These are phyloP conservation scores for Carcina quercana DNA, from an alignment of 2,888 invertebrate species.

Conservation along the genomic window DNA sequence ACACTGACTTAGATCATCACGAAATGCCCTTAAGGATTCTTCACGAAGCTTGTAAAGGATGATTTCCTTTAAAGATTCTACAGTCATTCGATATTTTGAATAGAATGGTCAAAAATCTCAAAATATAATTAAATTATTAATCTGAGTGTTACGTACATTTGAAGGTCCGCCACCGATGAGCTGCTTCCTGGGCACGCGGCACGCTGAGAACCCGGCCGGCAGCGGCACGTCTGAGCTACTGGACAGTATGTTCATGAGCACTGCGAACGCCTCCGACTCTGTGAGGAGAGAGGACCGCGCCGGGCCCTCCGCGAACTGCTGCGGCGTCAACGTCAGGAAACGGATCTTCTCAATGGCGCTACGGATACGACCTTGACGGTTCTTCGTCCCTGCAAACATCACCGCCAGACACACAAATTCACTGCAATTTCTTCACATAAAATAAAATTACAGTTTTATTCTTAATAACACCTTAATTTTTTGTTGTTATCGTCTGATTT, in stretches of 20 bases:
- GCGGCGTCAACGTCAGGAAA: slow-evolving; percentile 85
- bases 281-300: slow-evolving; percentile 83
- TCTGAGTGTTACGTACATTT: slow-evolving; percentile 27
- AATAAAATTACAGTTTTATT: not conserved
- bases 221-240: slow-evolving; percentile 78
- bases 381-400: too few species aligned
- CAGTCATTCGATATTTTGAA: too few species aligned
- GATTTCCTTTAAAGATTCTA: too few species aligned
- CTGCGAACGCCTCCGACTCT: slow-evolving; percentile 85
- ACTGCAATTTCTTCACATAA: not conserved
- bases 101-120: not conserved
- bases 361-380: slow-evolving; percentile 41
- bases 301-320: slow-evolving; percentile 89
- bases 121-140: not conserved
- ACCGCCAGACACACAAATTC: too few species aligned
- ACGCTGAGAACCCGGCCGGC: slow-evolving; percentile 81
- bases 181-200: slow-evolving; percentile 12
- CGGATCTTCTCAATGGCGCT: slow-evolving; percentile 84
- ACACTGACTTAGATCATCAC: too few species aligned
- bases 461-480: too few species aligned
- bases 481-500: too few species aligned
- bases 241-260: slow-evolving; percentile 88
- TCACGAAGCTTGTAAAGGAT: too few species aligned
- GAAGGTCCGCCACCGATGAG: slow-evolving; percentile 41
- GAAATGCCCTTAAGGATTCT: too few species aligned